Evolutionary conservation across 2,113 vertebrate species (phyloP), one percentile per base, ranked within the genome.

Genomic region (Urocynchramus pylzowi): DNA sequence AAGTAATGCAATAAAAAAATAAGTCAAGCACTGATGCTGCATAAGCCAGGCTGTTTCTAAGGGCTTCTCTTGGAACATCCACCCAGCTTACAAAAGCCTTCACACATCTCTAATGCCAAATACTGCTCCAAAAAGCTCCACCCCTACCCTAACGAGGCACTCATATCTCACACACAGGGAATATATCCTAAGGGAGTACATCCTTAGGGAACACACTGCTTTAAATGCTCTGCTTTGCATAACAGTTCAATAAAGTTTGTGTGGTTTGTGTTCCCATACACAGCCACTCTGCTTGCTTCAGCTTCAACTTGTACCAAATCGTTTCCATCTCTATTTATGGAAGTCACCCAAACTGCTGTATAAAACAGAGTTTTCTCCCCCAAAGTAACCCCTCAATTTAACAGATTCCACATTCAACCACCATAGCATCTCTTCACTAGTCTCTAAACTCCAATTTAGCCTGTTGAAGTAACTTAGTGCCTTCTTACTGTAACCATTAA

Each of bases 101-200:
- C 37, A 57, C 12, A 4, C 26, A 20, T 20, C 45, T 80, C n/a
- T 31, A 78, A 52, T 11, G 28, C 7, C 70, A 83, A 83, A 73
- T 10, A 35, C 19, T 42, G 35, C 39, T 59, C 63, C 31, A 42
- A 73, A 76, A 61, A 35, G 16, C 35, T 45, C 67, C 19, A 80
- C 19, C 22, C 2, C 44, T 28, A 26, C 3, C 54, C 22, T 42
- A 57, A 39, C 0, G 0, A 63, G 56, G 35, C 47, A 67, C 20
- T 24, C 5, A 42, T 49, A n/a, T 10, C 23, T 37, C 16, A 54
- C 22, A 18, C 0, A 7, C 3, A 30, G 44, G 71, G 61, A 76
- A 86, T 16, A 59, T 19, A 78, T 19, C 59, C 92, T 49, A 20
- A 70, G 24, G 56, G 52, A 71, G 11, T 6, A 24, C 7, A 78